Evolutionary conservation across 2,888 invertebrate genomes (phyloP).

Genomic region (Tipula confusa): DNA sequence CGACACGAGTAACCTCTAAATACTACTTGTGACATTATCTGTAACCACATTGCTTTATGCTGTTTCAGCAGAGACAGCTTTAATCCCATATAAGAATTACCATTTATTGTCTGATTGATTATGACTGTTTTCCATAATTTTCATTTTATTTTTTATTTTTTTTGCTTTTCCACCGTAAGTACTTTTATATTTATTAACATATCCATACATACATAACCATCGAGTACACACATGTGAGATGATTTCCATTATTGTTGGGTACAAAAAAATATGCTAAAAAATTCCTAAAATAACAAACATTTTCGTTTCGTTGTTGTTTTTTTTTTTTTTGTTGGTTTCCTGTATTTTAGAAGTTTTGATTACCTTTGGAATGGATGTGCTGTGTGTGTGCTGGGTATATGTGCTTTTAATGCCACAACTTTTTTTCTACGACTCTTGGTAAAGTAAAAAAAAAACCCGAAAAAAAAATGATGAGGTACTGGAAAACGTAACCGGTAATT

Average conservation of each 20-base stretch:
- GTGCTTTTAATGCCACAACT: background rate
- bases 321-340: background rate
- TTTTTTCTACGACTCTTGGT: background rate
- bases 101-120: background rate
- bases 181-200: conserved; percentile 4
- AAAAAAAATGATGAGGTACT: background rate
- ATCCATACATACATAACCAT: background rate
- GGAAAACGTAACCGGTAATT: background rate
- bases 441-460: too few relatives aligned
- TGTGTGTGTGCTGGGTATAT: background rate
- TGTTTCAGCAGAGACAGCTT: background rate
- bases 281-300: background rate
- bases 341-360: background rate
- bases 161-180: background rate
- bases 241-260: background rate
- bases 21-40: too few relatives aligned
- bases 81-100: background rate
- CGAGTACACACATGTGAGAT: background rate
- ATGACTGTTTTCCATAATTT: background rate
- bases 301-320: background rate
- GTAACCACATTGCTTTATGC: too few relatives aligned
- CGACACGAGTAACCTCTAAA: too few relatives aligned
- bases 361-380: conserved; percentile 1
- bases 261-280: background rate
- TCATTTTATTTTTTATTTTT: background rate